Evolutionary conservation across 1,140 invertebrate genomes (phyloP).

Genomic region (Eriocheir sinensis): DNA sequence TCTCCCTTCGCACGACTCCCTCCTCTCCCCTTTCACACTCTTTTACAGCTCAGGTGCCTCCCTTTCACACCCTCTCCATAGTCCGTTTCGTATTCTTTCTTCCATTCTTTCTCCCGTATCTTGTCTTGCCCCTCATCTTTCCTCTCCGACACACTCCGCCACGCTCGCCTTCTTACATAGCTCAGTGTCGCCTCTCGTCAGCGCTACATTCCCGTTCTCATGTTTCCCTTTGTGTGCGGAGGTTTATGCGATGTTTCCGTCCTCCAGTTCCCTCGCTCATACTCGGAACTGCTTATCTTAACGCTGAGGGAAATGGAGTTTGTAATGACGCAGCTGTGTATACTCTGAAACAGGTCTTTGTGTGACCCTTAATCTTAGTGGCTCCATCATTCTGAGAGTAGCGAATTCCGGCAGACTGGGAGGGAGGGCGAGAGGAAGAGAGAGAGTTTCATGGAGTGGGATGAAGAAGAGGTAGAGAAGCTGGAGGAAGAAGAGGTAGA

Average conservation of each 20-base stretch:
- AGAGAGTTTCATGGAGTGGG: too few relatives aligned
- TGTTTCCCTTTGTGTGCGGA: not conserved
- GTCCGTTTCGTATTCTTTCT: not conserved
- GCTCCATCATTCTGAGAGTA: not conserved
- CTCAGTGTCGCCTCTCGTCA: not conserved
- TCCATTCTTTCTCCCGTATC: not conserved
- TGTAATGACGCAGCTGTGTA: not conserved
- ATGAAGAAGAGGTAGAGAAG: too few relatives aligned
- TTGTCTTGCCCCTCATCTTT: not conserved
- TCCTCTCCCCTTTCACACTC: not conserved
- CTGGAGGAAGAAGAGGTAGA: too few relatives aligned
- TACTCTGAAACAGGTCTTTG: not conserved
- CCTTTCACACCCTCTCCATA: not conserved
- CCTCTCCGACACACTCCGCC: not conserved
- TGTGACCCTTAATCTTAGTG: constrained; percentile 26
- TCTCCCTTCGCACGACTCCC: not conserved
- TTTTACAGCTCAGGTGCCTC: not conserved
- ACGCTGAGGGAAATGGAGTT: not conserved
- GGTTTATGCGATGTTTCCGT: not conserved
- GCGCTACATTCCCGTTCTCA: constrained; percentile 10
- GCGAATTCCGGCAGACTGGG: not conserved
- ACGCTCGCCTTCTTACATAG: not conserved
- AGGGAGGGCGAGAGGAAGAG: too few relatives aligned
- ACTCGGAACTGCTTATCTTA: not conserved
- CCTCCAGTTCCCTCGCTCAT: not conserved